Evolutionary conservation across 2,888 invertebrate genomes (phyloP).

Genomic region (Epistrophe grossulariae): DNA sequence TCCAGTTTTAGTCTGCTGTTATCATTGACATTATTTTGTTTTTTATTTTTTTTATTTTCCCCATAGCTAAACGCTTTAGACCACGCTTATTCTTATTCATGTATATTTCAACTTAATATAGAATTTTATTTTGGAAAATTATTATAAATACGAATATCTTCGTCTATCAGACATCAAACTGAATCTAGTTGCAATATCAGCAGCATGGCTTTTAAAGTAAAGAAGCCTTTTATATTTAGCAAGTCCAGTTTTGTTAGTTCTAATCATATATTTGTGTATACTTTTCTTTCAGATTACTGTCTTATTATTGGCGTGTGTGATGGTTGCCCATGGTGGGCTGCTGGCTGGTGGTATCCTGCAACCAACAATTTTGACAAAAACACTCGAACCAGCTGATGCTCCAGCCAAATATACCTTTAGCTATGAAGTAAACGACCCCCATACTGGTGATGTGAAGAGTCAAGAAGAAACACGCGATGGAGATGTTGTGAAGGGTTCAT

Average conservation of each 20-base stretch:
- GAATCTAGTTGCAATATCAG: background rate
- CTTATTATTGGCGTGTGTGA: conserved; percentile 42
- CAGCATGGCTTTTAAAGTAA: conserved; percentile 31
- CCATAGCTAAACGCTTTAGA: background rate
- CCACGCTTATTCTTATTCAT: background rate
- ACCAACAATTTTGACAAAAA: conserved; percentile 53
- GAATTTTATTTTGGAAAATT: background rate
- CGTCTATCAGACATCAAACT: background rate
- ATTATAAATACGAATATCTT: conserved; percentile 14
- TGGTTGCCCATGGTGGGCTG: conserved; percentile 46
- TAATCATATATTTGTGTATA: background rate
- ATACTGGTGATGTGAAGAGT: conserved; percentile 77
- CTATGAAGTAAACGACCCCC: conserved; percentile 77
- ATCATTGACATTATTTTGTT: conserved; percentile 10
- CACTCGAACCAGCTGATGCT: conserved; percentile 39
- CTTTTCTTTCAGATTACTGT: conserved; percentile 2
- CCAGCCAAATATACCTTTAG: conserved; percentile 74
- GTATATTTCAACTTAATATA: conserved; percentile 1
- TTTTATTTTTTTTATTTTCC: background rate
- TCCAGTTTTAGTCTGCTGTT: conserved; percentile 18
- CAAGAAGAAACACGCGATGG: conserved; percentile 77
- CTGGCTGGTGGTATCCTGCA: conserved; percentile 46
- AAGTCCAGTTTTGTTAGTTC: background rate
- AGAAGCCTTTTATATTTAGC: background rate
- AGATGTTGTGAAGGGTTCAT: conserved; percentile 77